Conservation (phyloP, 2,888 invertebrate genomes). For the Hypomecis punctinalis region DNA sequence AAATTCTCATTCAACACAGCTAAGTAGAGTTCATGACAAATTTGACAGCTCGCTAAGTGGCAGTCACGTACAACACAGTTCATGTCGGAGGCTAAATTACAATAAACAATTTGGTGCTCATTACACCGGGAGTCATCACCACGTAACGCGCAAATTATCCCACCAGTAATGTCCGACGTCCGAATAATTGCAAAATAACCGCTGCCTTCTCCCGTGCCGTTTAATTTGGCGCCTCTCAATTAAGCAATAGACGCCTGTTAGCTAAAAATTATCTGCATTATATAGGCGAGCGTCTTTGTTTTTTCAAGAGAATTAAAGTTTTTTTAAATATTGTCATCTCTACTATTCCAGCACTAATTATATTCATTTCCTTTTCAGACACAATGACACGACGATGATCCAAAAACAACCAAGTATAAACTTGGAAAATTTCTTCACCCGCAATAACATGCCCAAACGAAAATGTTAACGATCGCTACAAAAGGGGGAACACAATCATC, state of each 20-base stretch:
- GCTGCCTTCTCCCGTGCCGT: slow-evolving; percentile 70
- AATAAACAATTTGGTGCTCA: slow-evolving; percentile 82
- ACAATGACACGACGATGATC: slow-evolving; percentile 56
- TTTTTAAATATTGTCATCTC: neutral
- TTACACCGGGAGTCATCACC: slow-evolving; percentile 78
- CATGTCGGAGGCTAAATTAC: slow-evolving; percentile 76
- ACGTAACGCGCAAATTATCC: slow-evolving; percentile 76
- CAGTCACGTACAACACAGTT: slow-evolving; percentile 74
- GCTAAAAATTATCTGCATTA: slow-evolving; percentile 49
- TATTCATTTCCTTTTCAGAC: slow-evolving; percentile 60
- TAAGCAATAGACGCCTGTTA: slow-evolving; percentile 62
- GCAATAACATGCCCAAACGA: slow-evolving; percentile 51
- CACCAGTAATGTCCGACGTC: slow-evolving; percentile 77
- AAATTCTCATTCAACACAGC: slow-evolving; percentile 33
- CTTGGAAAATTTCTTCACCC: slow-evolving; percentile 34
- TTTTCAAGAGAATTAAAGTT: neutral
- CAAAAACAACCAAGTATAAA: slow-evolving; percentile 44
- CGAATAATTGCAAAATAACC: slow-evolving; percentile 82
- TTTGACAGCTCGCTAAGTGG: slow-evolving; percentile 46
- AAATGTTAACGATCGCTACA: slow-evolving; percentile 74
- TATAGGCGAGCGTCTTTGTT: slow-evolving; percentile 20
- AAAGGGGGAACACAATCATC: slow-evolving; percentile 68
- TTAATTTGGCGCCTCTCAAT: slow-evolving; percentile 77
- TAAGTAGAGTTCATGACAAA: slow-evolving; percentile 46
- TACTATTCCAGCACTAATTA: neutral